Base-by-base conservation (phyloP, 2,113 vertebrate species). In the Prionailurus viverrinus region DNA sequence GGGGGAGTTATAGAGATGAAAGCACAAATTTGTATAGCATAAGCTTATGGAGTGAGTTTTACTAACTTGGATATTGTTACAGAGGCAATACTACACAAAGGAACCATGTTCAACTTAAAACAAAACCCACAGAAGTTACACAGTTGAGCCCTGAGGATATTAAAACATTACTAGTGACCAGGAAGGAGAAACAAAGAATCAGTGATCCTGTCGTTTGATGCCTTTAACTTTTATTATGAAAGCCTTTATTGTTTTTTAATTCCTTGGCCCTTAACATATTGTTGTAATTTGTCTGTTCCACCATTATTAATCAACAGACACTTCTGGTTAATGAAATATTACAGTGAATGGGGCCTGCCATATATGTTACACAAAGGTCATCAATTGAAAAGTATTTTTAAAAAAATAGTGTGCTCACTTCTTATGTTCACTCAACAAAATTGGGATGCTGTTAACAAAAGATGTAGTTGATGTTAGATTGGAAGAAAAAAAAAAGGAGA, bases 11-110 rank as follows among this genome's bases (percentile, higher is more conserved):
- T 7, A 91, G 83, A 95, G 97, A 97, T 94, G 84, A 98, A 97
- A 97, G 96, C 80, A 95, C 68, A 94, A 31, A 91, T 98, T 96
- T 97, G 97, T 96, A 58, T 95, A 91, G 83, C 45, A 93, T 91
- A 87, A 87, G 68, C 48, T 94, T 97, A 84, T 88, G 92, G 91
- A 94, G 65, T 81, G 29, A 80, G 86, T 88, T 97, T 95, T 83
- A 89, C 80, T 95, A 89, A 92, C 25, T 91, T 95, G 78, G 68
- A 76, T 95, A 91, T 90, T 92, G 48, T 91, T 80, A 84, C 27
- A 92, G 80, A 94, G 41, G 53, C 55, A 87, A 29, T 65, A 73
- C 23, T 61, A 63, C 76, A 94, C 93, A 94, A 94, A 96, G 93
- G 78, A 97, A 65, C 53, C 27, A 41, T 73, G 61, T 79, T 83